Evolutionary conservation across 2,113 vertebrate genomes (phyloP), one percentile per base, ranked within the genome.

Genomic region (Callionymus lyra): DNA sequence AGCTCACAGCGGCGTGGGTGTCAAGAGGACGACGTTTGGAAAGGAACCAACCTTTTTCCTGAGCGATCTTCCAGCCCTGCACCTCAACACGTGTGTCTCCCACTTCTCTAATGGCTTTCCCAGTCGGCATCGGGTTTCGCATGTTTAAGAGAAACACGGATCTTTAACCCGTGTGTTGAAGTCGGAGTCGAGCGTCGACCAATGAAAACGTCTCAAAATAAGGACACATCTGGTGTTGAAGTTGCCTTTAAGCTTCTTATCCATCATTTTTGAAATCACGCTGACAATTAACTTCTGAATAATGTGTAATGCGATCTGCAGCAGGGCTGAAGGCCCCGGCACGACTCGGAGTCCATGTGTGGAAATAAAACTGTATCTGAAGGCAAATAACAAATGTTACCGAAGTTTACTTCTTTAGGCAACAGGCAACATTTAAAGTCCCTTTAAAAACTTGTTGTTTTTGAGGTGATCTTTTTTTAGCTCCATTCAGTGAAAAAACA

Each of bases 41-140:
- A 44, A 19, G 32, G 32, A 32, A 57, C 65, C 65, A 72, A 50
- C 47, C 42, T 52, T 62, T 51, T n/a, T n/a, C n/a, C 21, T 73
- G 71, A 80, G 64, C 41, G 59, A 74, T 62, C 62, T 62, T 51
- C 56, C 62, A 72, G 32, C 47, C 53, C 56, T 55, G 61, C 47
- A 70, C 57, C 51, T 60, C 70, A 59, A 55, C 56, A 48, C 37
- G 40, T 56, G 40, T 34, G 45, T 45, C 33, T 43, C 19, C 16
- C 6, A 13, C 46, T 16, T 34, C 51, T 47, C 41, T 71, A 65
- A 83, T 84, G 70, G 53, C 46, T 77, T 81, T 68, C 58, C 50
- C 83, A 83, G 81, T 56, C 55, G 44, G 44, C 44, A 63, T 69
- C 69, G 55, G 59, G 62, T 74, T 69, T 45, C 65, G 38, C 34